A percentile compares a stretch with the other conserved stretches of the same genome.
These are phyloP conservation scores for Melopsittacus undulatus DNA, from an alignment of 2,797 vertebrate species.

Conservation along the genomic window DNA sequence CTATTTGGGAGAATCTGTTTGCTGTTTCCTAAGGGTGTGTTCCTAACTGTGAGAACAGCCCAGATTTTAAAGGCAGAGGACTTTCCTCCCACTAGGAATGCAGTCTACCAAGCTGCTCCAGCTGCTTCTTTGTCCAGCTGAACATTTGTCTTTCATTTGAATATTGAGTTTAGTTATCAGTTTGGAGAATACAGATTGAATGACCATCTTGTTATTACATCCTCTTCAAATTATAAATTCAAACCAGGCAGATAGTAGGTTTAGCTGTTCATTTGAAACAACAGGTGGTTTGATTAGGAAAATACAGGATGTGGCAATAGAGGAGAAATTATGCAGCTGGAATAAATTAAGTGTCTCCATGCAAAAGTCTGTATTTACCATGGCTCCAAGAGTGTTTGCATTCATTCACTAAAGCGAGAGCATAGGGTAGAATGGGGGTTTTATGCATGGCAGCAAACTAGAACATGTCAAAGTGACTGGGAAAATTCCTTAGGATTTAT, in stretches of 20 bases:
- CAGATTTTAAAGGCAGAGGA: slow-evolving; percentile 13
- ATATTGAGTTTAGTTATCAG: background rate
- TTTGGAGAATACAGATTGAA: background rate
- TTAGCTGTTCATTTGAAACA: background rate
- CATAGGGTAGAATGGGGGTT: background rate
- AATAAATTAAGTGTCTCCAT: background rate
- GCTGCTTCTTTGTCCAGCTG: background rate
- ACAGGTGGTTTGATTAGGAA: slow-evolving; percentile 10
- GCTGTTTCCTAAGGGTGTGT: slow-evolving; percentile 43
- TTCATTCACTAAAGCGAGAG: background rate
- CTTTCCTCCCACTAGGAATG: background rate
- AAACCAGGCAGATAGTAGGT: background rate
- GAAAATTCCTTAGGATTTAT: slow-evolving; percentile 37
- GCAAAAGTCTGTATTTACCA: background rate
- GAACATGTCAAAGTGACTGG: background rate
- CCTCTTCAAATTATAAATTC: background rate
- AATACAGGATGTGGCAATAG: background rate
- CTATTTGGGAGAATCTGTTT: slow-evolving; percentile 29
- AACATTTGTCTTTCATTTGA: background rate
- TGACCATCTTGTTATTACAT: background rate
- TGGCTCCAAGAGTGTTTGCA: background rate
- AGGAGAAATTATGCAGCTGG: background rate
- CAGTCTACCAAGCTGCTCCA: background rate
- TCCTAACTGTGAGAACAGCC: slow-evolving; percentile 4
- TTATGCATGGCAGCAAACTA: background rate